These are phyloP conservation scores for Ophthalmotilapia sp. DNA, from an alignment of 2,113 vertebrate genomes.

Conservation along the genomic window DNA sequence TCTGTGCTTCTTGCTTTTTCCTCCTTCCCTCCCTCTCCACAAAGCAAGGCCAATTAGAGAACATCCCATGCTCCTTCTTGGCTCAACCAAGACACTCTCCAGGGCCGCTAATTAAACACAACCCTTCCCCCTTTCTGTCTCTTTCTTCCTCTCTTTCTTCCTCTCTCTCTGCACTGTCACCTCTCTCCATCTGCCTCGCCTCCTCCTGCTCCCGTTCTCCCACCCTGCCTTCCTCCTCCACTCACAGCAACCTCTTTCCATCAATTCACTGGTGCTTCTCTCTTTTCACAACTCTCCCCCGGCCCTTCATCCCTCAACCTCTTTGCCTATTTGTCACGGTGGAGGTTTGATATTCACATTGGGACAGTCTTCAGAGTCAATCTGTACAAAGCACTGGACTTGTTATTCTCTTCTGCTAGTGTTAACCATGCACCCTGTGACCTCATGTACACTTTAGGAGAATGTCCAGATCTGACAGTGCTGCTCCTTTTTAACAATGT, in stretches of 20 bases:
- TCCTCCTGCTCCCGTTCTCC: background rate
- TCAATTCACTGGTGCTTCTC: conserved; percentile 14
- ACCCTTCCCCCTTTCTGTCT: conserved; percentile 40
- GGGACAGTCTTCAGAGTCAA: conserved; percentile 62
- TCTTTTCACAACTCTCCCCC: conserved; percentile 21
- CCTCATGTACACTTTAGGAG: conserved; percentile 52
- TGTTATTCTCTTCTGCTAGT: conserved; percentile 54
- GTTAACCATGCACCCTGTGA: conserved; percentile 52
- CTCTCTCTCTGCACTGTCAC: conserved; percentile 28
- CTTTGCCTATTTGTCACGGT: conserved; percentile 57
- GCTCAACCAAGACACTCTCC: conserved; percentile 63
- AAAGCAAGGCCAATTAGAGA: conserved; percentile 71
- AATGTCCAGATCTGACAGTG: conserved; percentile 58
- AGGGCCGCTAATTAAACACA: conserved; percentile 72
- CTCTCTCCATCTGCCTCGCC: conserved; percentile 40
- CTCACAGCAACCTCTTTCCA: conserved; percentile 44
- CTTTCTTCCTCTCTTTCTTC: background rate
- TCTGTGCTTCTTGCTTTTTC: background rate
- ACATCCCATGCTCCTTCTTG: conserved; percentile 61
- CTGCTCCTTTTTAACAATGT: conserved; percentile 55
- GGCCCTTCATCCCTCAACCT: conserved; percentile 24
- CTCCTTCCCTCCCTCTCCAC: conserved; percentile 8
- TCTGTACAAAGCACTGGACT: conserved; percentile 56
- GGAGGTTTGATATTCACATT: conserved; percentile 57
- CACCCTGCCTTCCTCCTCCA: background rate